A percentile compares a stretch with the other conserved stretches of the same genome.
These are phyloP conservation scores for Venustaconcha ellipsiformis DNA, from an alignment of 1,140 invertebrate species.

Conservation along the genomic window DNA sequence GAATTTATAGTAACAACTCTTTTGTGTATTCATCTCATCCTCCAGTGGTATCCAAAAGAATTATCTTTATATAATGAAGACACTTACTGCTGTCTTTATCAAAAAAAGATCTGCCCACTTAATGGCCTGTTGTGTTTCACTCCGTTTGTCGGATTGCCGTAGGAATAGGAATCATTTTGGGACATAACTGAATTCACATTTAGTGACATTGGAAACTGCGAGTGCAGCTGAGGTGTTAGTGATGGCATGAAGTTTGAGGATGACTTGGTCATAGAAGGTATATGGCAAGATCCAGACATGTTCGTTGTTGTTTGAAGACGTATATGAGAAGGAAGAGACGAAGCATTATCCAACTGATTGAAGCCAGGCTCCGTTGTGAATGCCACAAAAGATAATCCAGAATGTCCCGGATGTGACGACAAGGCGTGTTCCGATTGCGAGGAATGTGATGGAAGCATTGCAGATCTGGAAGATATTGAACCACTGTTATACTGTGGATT, in stretches of 20 bases:
- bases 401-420: constrained; percentile 12
- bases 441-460: constrained; percentile 42
- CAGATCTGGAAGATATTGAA: constrained; percentile 46
- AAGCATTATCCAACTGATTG: constrained; percentile 41
- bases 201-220: constrained; percentile 64
- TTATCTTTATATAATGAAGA: no score
- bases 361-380: constrained; percentile 40
- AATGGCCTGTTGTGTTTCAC: no score
- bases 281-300: constrained; percentile 30
- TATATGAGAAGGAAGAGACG: constrained; percentile 37
- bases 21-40: no score
- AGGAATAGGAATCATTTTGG: constrained; percentile 46
- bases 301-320: constrained; percentile 27
- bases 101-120: no score
- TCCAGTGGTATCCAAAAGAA: no score
- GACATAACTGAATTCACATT: constrained; percentile 63
- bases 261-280: constrained; percentile 43
- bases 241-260: constrained; percentile 41
- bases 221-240: constrained; percentile 63
- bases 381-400: no score
- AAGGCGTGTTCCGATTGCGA: constrained; percentile 46
- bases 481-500: constrained; percentile 44
- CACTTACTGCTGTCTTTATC: no score
- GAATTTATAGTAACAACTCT: no score
- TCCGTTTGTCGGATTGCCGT: constrained; percentile 13